Percentiles rank a stretch among this genome's conserved stretches.
These are phyloP conservation scores for Pantelozetes paolii DNA, from an alignment of 2,888 invertebrate genomes.

Conservation along the genomic window DNA sequence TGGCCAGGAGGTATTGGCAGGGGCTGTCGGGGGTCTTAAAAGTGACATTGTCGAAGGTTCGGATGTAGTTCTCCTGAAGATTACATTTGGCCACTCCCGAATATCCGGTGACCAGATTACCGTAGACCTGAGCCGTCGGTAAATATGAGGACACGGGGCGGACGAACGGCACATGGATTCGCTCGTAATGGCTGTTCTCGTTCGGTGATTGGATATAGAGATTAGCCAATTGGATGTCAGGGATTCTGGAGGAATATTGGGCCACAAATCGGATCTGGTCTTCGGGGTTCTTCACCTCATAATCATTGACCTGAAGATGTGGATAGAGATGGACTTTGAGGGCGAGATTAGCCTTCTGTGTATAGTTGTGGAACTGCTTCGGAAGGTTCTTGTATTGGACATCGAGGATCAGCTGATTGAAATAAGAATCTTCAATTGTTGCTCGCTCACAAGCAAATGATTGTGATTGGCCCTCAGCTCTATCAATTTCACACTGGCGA, in stretches of 20 bases:
- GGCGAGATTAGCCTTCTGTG: conserved; percentile 35
- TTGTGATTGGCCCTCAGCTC: conserved; percentile 33
- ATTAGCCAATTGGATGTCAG: conserved; percentile 43
- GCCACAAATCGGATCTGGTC: conserved; percentile 36
- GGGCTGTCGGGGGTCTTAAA: not conserved
- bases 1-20: conserved; percentile 42
- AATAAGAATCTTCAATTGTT: conserved; percentile 42
- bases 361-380: conserved; percentile 26
- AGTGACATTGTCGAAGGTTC: conserved; percentile 44
- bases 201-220: conserved; percentile 40
- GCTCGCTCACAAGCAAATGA: conserved; percentile 44
- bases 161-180: conserved; percentile 33
- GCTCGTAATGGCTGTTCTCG: conserved; percentile 40
- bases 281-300: conserved; percentile 17
- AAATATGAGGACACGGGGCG: conserved; percentile 31
- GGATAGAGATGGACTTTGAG: conserved; percentile 43
- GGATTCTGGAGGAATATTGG: conserved; percentile 43
- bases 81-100: conserved; percentile 15
- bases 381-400: conserved; percentile 37
- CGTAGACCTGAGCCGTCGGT: conserved; percentile 5
- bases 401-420: conserved; percentile 42
- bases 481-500: conserved; percentile 43
- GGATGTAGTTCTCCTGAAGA: conserved; percentile 38
- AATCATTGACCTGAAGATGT: conserved; percentile 29
- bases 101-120: conserved; percentile 18